phyloP scores from a whole-genome alignment of 2,797 vertebrate genomes.

The Chrosomus eos region DNA sequence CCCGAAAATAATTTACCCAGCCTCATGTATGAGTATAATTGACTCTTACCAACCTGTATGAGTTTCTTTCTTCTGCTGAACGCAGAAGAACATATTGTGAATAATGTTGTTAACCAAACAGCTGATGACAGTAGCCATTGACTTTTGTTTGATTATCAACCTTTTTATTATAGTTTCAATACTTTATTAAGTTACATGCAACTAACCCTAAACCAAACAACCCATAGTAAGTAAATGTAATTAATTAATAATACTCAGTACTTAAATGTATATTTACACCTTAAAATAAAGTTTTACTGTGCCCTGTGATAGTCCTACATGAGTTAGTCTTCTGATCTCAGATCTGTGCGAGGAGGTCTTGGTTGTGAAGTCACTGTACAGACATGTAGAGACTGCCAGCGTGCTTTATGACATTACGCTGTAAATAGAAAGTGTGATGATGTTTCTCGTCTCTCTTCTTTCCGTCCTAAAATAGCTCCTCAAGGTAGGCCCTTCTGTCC shows the following conservation, averaged over 20 bases:
- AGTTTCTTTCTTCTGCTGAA: too few species aligned
- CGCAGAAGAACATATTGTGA: too few species aligned
- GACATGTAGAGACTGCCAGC: background rate
- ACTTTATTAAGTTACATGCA: background rate
- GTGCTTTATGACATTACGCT: background rate
- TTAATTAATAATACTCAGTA: background rate
- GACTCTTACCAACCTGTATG: too few species aligned
- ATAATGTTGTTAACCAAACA: too few species aligned
- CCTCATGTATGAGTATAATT: too few species aligned
- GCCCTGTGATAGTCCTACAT: background rate
- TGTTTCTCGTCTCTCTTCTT: slow-evolving; percentile 1
- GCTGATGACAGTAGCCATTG: too few species aligned
- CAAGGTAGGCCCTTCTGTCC: background rate
- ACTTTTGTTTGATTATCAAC: too few species aligned
- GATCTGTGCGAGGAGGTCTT: background rate
- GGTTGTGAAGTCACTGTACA: background rate
- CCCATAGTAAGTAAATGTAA: background rate
- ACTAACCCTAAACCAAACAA: background rate
- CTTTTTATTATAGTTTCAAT: too few species aligned
- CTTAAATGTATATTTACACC: background rate
- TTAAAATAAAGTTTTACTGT: background rate
- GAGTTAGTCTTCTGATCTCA: background rate
- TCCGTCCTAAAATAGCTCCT: background rate
- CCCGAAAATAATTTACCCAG: too few species aligned
- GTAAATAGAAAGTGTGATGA: background rate